Evolutionary conservation across 23 tunicate genomes (phyloP), one percentile per base, ranked within the genome.

Genomic region (Trididemnum miniatum): DNA sequence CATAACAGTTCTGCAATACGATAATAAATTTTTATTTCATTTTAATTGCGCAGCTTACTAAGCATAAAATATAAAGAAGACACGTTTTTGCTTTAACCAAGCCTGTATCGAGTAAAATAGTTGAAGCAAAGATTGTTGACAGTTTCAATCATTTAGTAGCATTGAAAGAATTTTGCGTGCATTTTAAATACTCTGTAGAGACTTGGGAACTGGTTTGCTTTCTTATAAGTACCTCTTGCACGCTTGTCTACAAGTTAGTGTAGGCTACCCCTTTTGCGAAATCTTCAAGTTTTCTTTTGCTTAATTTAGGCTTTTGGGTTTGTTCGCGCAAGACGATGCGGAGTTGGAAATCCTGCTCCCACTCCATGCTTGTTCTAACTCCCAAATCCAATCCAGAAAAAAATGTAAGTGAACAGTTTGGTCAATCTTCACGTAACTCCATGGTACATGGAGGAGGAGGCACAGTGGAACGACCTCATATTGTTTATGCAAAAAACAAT

Each of bases 241-340:
- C 44, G 12, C 22, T 0, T 23, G 39, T 12, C 25, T n/a, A n/a
- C n/a, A n/a, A n/a, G n/a, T n/a, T n/a, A n/a, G n/a, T n/a, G n/a
- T n/a, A n/a, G n/a, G n/a, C n/a, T n/a, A n/a, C n/a, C n/a, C n/a
- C n/a, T n/a, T n/a, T n/a, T n/a, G n/a, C n/a, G n/a, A n/a, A n/a
- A n/a, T n/a, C n/a, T n/a, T n/a, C n/a, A n/a, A n/a, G n/a, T n/a
- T n/a, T n/a, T n/a, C n/a, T n/a, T n/a, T n/a, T n/a, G n/a, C n/a
- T n/a, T n/a, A n/a, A n/a, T n/a, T n/a, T 2, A 92, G 97, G 97
- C 1, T 86, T 79, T 59, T 93, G 98, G 98, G 93, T 93, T 49
- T 88, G 90, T 85, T 93, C 98, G 35, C 79, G 66, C 0, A 93
- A 93, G 63, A 88, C 92, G 1, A 51, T 88, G 50, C 76, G 33